Base-by-base conservation (phyloP, 2,113 vertebrate genomes). In the Noturus placidus region DNA sequence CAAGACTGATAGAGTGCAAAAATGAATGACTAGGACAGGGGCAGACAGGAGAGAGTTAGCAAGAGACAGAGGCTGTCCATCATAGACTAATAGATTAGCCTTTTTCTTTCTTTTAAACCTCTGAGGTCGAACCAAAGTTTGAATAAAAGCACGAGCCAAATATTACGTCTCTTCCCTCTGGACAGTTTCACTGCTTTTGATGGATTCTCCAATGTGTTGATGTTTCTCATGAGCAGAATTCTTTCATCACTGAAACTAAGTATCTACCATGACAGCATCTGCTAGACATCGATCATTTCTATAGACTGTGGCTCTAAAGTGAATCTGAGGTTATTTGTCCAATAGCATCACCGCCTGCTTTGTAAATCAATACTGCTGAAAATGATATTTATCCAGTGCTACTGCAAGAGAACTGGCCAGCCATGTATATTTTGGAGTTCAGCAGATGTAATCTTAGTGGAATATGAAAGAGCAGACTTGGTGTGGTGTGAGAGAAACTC, bases 61-160 rank as follows among this genome's bases (percentile, higher is more conserved):
- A 5, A 46, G 85, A 20, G 42, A 10, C 38, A 35, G 27, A 83
- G 30, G 65, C 46, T 25, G 30, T 63, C 57, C 61, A 88, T 84
- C 88, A 86, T 84, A 74, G 87, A 83, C 70, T 25, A 90, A 90
- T 69, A 86, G 88, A 91, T 91, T 86, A 83, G 84, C 87, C 90
- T 56, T 33, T 87, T 83, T 90, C 83, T 83, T 54, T 19, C 61
- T 69, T 19, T 52, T 80, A 33, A 67, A 70, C 27, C 63, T 33
- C 33, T 3, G 1, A 86, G 86, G 65, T 82, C 70, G 27, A 42
- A 59, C 38, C 25, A 8, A 46, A 88, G 87, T 54, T 83, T 56
- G 56, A 91, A 88, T 78, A 83, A 91, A 90, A 90, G 65, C 83
- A 76, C 54, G 35, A 89, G 65, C 85, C 61, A 89, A 88, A 90